Base-by-base conservation (phyloP, 2,797 vertebrate species). In the Channallabes apus region DNA sequence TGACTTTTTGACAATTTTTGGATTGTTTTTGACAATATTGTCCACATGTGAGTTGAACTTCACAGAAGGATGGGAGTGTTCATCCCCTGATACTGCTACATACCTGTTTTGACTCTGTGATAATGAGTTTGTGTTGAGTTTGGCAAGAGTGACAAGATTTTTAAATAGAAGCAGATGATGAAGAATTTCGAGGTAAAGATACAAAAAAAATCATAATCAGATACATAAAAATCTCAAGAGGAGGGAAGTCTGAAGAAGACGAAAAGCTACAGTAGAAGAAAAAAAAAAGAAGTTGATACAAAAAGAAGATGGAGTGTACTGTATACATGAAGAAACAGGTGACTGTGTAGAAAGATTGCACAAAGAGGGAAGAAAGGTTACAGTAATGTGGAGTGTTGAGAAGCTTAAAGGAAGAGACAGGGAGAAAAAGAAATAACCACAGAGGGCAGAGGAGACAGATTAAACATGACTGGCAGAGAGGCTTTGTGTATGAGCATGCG, bases 401-500 rank as follows among this genome's bases (percentile, higher is more conserved):
- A 77, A 59, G 62, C 69, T 18, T 38, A 68, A 0, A 18, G 46
- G 72, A 79, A 71, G 78, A 29, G 8, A 46, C 1, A 3, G n/a
- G n/a, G 41, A 20, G 2, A 41, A 68, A 80, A 54, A 3, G 9
- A 15, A 24, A 54, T 59, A 83, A 83, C 64, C 18, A 83, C 35
- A 17, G 59, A 83, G 82, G 82, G 69, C 71, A 83, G 71, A 83
- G 41, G 18, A 76, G 61, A 83, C 71, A 61, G 71, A 46, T 64
- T 61, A 75, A 41, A 64, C 71, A 54, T 61, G 22, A 64, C 72
- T 65, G 82, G 61, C 11, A 76, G 38, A 83, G 15, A 22, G 72
- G 38, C 38, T 75, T 76, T 83, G 71, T 83, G 82, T 65, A 8
- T 5, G 27, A 75, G 68, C 38, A 62, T 2, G 20, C 82, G 17